These are phyloP conservation scores for Linepithema humile DNA, from an alignment of 1,140 invertebrate species.

Conservation along the genomic window DNA sequence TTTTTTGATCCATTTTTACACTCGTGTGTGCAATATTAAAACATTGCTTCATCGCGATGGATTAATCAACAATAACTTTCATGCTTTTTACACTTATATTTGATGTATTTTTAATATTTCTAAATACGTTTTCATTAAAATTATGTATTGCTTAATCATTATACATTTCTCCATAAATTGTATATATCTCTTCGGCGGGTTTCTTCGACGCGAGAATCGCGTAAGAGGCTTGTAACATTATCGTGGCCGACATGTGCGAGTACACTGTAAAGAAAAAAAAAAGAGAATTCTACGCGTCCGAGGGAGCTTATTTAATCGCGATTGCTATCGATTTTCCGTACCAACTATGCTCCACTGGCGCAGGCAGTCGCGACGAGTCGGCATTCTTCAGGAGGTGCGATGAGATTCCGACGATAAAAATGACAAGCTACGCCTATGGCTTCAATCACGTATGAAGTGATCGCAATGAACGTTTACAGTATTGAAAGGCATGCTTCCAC, in stretches of 20 bases:
- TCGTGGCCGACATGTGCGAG: neutral
- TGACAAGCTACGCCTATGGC: conserved; percentile 35
- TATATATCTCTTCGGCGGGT: too few species aligned
- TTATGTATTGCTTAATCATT: conserved; percentile 17
- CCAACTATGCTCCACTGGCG: conserved; percentile 54
- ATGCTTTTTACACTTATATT: neutral
- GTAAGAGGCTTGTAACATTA: conserved; percentile 37
- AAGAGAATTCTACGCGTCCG: conserved; percentile 19
- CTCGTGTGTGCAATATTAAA: too few species aligned
- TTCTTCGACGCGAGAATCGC: conserved; percentile 6
- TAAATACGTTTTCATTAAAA: neutral
- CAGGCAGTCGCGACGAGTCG: neutral
- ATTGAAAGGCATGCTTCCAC: conserved; percentile 49
- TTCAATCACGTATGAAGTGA: conserved; percentile 67
- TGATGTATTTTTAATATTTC: neutral
- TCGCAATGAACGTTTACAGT: conserved; percentile 57
- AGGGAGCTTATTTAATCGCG: conserved; percentile 55
- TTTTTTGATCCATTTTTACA: conserved; percentile 11
- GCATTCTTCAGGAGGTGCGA: neutral
- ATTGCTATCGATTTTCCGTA: conserved; percentile 69
- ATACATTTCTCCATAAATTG: conserved; percentile 7
- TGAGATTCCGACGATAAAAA: conserved; percentile 35
- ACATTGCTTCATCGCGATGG: neutral
- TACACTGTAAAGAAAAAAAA: conserved; percentile 16
- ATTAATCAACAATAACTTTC: neutral